These are phyloP conservation scores for Schrankia costaestrigalis DNA, from an alignment of 2,888 invertebrate species.

Conservation along the genomic window DNA sequence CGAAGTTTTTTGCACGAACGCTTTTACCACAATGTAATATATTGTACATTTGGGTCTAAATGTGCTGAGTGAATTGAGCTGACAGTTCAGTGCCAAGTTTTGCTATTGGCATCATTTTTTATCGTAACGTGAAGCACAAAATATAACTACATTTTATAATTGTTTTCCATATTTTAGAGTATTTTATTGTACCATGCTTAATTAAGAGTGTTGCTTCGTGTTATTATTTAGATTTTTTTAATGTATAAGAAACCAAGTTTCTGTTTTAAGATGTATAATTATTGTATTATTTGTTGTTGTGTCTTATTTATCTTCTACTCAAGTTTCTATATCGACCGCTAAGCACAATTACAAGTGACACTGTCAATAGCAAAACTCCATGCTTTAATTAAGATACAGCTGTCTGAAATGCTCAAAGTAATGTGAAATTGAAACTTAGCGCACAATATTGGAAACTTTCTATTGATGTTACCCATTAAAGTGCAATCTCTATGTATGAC, in stretches of 20 bases:
- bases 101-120: constrained; percentile 72
- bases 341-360: constrained; percentile 53
- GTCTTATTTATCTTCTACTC: constrained; percentile 55
- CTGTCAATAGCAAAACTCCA: constrained; percentile 80
- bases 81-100: constrained; percentile 76
- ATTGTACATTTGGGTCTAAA: constrained; percentile 80
- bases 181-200: constrained; percentile 72
- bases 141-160: constrained; percentile 46
- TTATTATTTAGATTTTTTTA: constrained; percentile 72
- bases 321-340: constrained; percentile 48
- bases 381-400: constrained; percentile 72
- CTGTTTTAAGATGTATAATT: constrained; percentile 73
- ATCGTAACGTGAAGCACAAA: constrained; percentile 62
- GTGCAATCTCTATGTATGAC: constrained; percentile 70
- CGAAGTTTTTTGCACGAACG: constrained; percentile 74
- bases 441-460: constrained; percentile 74
- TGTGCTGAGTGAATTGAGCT: constrained; percentile 77
- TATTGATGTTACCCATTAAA: constrained; percentile 72
- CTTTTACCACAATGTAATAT: constrained; percentile 78
- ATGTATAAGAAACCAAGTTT: constrained; percentile 76
- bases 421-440: constrained; percentile 77
- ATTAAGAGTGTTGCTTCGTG: constrained; percentile 79
- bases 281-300: constrained; percentile 79
- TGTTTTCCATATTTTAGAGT: constrained; percentile 74
- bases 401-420: constrained; percentile 77